Base-by-base conservation (phyloP, 2,888 invertebrate genomes). In the Standfussiana lucernea region DNA sequence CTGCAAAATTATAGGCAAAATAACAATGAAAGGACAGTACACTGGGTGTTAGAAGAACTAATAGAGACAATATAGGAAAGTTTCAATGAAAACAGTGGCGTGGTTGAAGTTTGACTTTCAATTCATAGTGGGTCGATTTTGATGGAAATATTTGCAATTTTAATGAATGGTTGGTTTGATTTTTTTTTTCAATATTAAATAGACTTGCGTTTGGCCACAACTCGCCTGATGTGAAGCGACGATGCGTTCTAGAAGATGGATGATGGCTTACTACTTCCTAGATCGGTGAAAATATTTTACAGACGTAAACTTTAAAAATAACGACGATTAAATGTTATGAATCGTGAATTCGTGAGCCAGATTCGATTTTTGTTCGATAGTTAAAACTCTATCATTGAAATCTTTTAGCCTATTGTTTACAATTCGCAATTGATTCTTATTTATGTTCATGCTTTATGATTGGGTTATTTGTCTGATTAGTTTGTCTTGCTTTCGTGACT, bases 41-140 rank as follows among this genome's bases (percentile, higher is more conserved):
- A 61, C 18, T 42, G 21, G 32, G 28, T 32, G 15, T 42, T 6
- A 37, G 35, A 77, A 77, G 7, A 24, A 42, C 15, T 47, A 32
- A 0, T 47, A n/a, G 5, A 50, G 35, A 40, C 11, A 42, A 62
- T 50, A 64, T 13, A 47, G 28, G 56, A n/a, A 82, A 77, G 61
- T 62, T 77, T 69, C 40, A 56, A 37, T 71, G 21, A 11, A 47
- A 50, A 45, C 40, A 28, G 18, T 10, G 21, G 13, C 7, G 0
- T 35, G 37, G 32, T 28, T 32, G 15, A 28, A 67, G 53, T 66
- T 67, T 45, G 66, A 10, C 10, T 15, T 4, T 56, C 5, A 21
- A 50, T 21, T 35, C 28, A 32, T 24, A 59, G 15, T 45, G 15
- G 5, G 35, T 10, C 11, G 28, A 18, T n/a, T 68, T 47, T 50